phyloP scores from a whole-genome alignment of 2,888 invertebrate species.

The Caenorhabditis zanzibari region DNA sequence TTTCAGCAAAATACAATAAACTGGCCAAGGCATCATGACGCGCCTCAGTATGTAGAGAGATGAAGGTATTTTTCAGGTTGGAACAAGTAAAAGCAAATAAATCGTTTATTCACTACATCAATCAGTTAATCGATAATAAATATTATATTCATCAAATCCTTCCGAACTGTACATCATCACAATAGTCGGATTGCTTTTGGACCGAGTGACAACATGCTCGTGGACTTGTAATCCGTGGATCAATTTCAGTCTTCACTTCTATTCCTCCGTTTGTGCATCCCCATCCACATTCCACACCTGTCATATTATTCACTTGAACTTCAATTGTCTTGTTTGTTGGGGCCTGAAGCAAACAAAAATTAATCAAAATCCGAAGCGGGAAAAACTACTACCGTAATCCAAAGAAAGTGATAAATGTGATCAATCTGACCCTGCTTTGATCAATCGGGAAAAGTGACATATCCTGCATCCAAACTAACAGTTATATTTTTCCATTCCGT shows the following conservation, averaged over 20 bases:
- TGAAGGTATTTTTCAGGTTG: too few relatives aligned
- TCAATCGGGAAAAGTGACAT: too few relatives aligned
- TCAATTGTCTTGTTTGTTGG: constrained; percentile 24
- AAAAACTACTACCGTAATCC: constrained; percentile 28
- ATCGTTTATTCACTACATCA: too few relatives aligned
- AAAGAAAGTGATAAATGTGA: constrained; percentile 32
- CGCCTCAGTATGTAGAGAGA: too few relatives aligned
- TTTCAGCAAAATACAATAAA: too few relatives aligned
- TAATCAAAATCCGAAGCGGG: not conserved
- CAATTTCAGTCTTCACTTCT: not conserved
- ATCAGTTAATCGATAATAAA: constrained; percentile 27
- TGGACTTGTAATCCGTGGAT: constrained; percentile 21
- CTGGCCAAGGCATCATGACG: too few relatives aligned
- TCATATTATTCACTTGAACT: not conserved
- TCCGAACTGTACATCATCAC: constrained; percentile 14
- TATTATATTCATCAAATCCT: constrained; percentile 12
- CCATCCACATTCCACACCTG: not conserved
- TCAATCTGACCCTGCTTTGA: constrained; percentile 1
- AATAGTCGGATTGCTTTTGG: constrained; percentile 13
- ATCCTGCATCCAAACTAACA: constrained; percentile 28
- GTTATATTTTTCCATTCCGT: not conserved
- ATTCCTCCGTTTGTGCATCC: not conserved
- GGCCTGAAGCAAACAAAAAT: constrained; percentile 14
- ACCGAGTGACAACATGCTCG: constrained; percentile 2
- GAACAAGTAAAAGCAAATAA: too few relatives aligned